Percentiles rank a stretch among this genome's conserved stretches.
phyloP scores from a whole-genome alignment of 2,113 vertebrate species.

The Ellobius talpinus region DNA sequence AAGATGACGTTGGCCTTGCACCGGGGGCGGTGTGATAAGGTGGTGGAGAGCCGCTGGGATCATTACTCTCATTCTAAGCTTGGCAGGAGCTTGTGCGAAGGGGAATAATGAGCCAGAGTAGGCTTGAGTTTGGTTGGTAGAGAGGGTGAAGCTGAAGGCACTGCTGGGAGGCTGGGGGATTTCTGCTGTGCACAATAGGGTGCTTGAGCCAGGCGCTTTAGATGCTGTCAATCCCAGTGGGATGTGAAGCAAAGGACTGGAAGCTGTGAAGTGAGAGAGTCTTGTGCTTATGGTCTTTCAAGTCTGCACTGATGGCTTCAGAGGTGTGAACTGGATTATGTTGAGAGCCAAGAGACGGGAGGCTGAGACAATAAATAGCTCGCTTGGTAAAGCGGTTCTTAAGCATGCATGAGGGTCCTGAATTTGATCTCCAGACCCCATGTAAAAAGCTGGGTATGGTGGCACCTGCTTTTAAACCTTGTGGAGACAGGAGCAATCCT shows the following conservation, averaged over 20 bases:
- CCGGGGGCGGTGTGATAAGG: not conserved
- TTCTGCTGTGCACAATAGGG: accelerated
- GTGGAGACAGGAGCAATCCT: not conserved
- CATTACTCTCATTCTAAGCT: not conserved
- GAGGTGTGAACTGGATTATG: not conserved
- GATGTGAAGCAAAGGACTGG: not conserved
- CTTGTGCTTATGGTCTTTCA: not conserved
- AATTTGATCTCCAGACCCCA: not conserved
- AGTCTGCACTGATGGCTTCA: not conserved
- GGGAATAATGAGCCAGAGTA: accelerated
- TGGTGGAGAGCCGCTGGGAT: not conserved
- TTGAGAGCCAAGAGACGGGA: not conserved
- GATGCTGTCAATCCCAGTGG: not conserved
- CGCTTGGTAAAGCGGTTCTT: too few species aligned
- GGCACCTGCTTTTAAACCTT: not conserved
- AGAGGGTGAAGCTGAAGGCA: too few species aligned
- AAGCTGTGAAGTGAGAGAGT: not conserved
- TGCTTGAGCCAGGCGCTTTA: not conserved
- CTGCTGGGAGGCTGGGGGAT: too few species aligned
- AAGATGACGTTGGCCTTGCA: accelerated
- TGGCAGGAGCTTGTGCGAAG: not conserved
- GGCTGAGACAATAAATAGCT: not conserved
- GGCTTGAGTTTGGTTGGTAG: not conserved
- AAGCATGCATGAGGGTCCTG: not conserved
- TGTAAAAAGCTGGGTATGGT: not conserved